These are phyloP conservation scores for Maconellicoccus hirsutus DNA, from an alignment of 1,140 invertebrate species.

Conservation along the genomic window DNA sequence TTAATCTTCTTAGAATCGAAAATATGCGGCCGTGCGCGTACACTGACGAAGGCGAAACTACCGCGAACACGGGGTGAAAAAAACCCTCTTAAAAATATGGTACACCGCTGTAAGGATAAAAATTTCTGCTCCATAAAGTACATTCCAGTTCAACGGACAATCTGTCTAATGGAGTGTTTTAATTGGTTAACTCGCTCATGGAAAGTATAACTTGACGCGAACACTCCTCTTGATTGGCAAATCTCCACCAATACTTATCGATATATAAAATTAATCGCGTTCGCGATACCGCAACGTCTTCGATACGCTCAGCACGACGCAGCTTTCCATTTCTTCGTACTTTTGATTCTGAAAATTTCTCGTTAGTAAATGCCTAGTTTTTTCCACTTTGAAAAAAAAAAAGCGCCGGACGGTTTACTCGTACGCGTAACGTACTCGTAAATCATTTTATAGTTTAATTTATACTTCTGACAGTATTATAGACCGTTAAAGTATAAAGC, in stretches of 20 bases:
- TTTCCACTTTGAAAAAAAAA: too few species aligned
- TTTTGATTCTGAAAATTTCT: too few species aligned
- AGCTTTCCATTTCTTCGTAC: too few species aligned
- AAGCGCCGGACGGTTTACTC: neutral
- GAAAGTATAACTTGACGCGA: neutral
- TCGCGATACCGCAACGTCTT: neutral
- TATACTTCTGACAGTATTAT: conserved; percentile 9
- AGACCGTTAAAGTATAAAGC: conserved; percentile 8
- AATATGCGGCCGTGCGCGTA: neutral
- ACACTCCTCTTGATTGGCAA: conserved; percentile 15
- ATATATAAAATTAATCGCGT: neutral
- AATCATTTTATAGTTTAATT: conserved; percentile 10
- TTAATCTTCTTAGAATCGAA: too few species aligned
- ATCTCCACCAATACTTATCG: neutral
- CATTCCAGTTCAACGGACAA: conserved; percentile 17
- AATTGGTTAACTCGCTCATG: conserved; percentile 1
- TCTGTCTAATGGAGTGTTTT: conserved; percentile 16
- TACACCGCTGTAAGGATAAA: neutral
- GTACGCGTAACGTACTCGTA: neutral
- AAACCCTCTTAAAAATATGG: neutral
- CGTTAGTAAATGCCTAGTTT: too few species aligned
- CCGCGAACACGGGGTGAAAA: neutral
- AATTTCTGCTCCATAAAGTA: conserved; percentile 20
- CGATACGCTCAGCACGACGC: too few species aligned
- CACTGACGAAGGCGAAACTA: too few species aligned